phyloP scores from a whole-genome alignment of 1,140 invertebrate genomes.

The Chrysomallon squamiferum region DNA sequence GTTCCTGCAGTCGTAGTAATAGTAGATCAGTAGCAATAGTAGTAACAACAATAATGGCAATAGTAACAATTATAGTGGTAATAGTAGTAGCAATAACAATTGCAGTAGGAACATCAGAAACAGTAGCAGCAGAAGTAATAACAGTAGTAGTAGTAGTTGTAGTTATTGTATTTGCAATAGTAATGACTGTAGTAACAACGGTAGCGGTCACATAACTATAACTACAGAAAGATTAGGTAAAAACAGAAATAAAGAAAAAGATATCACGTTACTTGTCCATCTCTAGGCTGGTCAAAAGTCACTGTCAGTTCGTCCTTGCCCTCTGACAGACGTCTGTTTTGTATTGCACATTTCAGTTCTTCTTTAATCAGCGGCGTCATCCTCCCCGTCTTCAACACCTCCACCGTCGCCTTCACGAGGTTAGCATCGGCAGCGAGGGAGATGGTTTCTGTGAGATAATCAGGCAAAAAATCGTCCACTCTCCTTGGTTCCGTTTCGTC shows the following conservation, averaged over 20 bases:
- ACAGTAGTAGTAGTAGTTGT: constrained; percentile 1
- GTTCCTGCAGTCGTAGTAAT: too few species aligned
- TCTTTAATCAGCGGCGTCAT: constrained; percentile 90
- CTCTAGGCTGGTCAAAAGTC: constrained; percentile 27
- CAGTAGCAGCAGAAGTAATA: not conserved
- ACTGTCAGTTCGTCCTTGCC: constrained; percentile 55
- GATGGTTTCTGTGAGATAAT: not conserved
- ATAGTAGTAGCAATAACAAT: not conserved
- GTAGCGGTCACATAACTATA: too few species aligned
- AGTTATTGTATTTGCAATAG: not conserved
- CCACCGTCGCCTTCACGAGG: constrained; percentile 21
- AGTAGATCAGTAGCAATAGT: too few species aligned
- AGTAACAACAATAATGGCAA: not conserved
- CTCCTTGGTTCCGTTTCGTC: not conserved
- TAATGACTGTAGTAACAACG: too few species aligned
- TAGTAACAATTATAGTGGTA: not conserved
- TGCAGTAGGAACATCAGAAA: not conserved
- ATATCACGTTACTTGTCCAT: not conserved
- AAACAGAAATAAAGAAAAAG: too few species aligned
- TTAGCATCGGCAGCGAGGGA: constrained; percentile 14
- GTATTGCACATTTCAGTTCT: constrained; percentile 86
- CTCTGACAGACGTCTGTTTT: constrained; percentile 75
- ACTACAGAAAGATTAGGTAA: too few species aligned
- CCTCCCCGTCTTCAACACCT: constrained; percentile 68
- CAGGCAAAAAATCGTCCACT: constrained; percentile 1